phyloP scores from a whole-genome alignment of 2,797 vertebrate species.

The Gymnothorax javanicus region DNA sequence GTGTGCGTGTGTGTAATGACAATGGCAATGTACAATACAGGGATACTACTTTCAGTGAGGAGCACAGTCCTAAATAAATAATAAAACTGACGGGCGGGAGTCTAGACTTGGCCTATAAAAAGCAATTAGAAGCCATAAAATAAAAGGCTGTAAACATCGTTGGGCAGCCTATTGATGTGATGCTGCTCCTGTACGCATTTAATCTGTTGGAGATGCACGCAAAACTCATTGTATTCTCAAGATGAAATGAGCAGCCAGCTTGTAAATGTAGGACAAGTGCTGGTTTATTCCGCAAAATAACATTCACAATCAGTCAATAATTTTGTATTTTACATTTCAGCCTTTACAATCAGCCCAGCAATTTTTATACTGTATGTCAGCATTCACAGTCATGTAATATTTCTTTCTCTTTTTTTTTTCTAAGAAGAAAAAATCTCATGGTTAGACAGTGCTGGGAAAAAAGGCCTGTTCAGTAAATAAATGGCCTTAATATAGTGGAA shows the following conservation, averaged over 20 bases:
- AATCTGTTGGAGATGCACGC: background rate
- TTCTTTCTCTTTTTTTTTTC: background rate
- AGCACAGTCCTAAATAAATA: background rate
- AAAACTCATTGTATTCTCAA: background rate
- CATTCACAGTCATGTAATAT: background rate
- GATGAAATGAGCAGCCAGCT: background rate
- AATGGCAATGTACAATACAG: background rate
- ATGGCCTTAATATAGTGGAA: background rate
- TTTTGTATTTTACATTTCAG: too few species aligned
- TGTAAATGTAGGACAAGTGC: background rate
- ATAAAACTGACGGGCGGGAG: background rate
- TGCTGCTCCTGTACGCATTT: background rate
- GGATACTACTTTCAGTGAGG: background rate
- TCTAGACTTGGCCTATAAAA: conserved; percentile 13
- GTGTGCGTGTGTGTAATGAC: background rate
- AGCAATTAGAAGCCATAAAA: background rate
- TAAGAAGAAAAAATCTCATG: background rate
- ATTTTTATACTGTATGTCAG: background rate
- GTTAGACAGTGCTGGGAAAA: background rate
- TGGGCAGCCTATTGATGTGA: background rate
- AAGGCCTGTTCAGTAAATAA: background rate
- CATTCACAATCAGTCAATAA: too few species aligned
- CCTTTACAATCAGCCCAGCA: background rate
- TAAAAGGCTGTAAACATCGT: background rate
- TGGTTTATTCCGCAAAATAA: background rate